Percentiles rank a stretch among this genome's conserved stretches.
Evolutionary conservation across 2,113 vertebrate genomes (phyloP).

Genomic region (Pagrus major): DNA sequence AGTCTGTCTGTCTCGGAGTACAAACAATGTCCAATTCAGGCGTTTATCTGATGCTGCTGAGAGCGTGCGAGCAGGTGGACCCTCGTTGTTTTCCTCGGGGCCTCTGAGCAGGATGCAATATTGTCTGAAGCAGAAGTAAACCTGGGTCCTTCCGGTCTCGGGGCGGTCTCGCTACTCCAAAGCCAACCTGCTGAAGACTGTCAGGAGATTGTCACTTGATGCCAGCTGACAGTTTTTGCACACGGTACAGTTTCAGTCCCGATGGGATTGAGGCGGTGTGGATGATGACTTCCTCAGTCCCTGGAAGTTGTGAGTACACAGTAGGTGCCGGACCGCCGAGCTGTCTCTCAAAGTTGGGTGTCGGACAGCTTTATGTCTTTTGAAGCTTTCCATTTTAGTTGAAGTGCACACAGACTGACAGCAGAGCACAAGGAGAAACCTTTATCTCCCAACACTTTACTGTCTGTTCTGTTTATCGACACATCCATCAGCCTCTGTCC

Average conservation of each 20-base stretch:
- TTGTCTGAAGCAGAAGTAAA: conserved; percentile 28
- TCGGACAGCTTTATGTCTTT: conserved; percentile 43
- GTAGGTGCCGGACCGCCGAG: conserved; percentile 8
- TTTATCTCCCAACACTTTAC: conserved; percentile 21
- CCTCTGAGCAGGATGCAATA: conserved; percentile 18
- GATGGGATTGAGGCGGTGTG: not conserved
- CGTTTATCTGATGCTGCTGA: conserved; percentile 31
- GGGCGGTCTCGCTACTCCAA: not conserved
- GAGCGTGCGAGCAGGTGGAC: conserved; percentile 30
- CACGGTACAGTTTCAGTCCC: not conserved
- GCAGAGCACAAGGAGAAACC: conserved; percentile 38
- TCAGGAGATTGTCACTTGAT: conserved; percentile 20
- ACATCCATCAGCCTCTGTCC: conserved; percentile 21
- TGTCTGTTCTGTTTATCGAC: conserved; percentile 41
- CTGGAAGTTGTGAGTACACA: conserved; percentile 26
- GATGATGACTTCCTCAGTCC: conserved; percentile 25
- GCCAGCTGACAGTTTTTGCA: not conserved
- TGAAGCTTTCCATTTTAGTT: conserved; percentile 29
- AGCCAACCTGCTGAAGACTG: conserved; percentile 1
- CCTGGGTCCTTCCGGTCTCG: not conserved
- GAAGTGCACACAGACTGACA: conserved; percentile 42
- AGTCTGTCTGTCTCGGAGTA: conserved; percentile 19
- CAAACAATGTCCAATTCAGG: conserved; percentile 20
- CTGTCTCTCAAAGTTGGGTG: conserved; percentile 39
- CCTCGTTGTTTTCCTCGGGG: conserved; percentile 38